phyloP scores from a whole-genome alignment of 2,888 invertebrate species.

The Drosophila percnosoma region DNA sequence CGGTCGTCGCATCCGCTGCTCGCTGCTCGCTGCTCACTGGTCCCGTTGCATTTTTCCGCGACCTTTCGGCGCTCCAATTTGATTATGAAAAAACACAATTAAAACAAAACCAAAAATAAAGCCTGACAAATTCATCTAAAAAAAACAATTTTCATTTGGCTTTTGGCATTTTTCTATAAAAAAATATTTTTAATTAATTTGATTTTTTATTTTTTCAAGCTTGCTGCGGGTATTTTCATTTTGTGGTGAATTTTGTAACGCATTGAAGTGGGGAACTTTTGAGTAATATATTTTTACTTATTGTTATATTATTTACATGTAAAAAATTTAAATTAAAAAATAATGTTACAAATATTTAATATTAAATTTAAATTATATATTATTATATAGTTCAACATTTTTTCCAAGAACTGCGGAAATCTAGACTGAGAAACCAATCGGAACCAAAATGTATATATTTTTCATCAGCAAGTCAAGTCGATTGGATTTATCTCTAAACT shows the following conservation, averaged over 20 bases:
- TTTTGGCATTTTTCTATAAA: conserved; percentile 52
- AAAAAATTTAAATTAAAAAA: no score
- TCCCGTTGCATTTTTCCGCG: conserved; percentile 43
- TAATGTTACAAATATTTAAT: neutral
- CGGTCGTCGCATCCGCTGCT: conserved; percentile 68
- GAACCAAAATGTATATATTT: no score
- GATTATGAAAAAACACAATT: conserved; percentile 49
- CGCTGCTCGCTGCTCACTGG: conserved; percentile 24
- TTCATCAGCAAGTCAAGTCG: no score
- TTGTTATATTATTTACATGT: no score
- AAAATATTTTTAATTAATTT: conserved; percentile 69
- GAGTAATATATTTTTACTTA: neutral
- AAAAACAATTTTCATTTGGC: conserved; percentile 56
- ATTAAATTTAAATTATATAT: no score
- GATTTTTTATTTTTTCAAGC: conserved; percentile 30
- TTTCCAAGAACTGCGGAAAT: no score
- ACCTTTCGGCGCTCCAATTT: conserved; percentile 56
- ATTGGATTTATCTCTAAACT: no score
- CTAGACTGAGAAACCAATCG: no score
- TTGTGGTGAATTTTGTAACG: neutral
- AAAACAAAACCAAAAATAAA: conserved; percentile 14
- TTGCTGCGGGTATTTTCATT: neutral
- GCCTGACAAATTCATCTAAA: conserved; percentile 17
- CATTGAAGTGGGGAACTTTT: neutral
- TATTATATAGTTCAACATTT: no score